Evolutionary conservation across 2,888 invertebrate genomes (phyloP).

Genomic region (Trichopoda pennipes): DNA sequence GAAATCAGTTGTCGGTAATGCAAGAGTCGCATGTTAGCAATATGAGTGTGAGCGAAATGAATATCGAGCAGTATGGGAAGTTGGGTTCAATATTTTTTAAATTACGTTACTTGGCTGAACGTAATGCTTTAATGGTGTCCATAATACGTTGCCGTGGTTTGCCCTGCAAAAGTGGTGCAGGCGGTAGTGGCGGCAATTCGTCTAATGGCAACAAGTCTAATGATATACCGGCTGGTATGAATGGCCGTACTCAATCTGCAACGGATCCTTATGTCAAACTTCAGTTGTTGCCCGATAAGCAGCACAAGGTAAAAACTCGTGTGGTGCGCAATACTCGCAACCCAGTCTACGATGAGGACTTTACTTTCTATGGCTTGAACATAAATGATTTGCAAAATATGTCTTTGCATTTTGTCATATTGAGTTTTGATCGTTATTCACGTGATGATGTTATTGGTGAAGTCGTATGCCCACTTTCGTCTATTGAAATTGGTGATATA

Average conservation of each 20-base stretch:
- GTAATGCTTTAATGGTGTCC: conserved; percentile 94
- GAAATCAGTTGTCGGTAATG: conserved; percentile 45
- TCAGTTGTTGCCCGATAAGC: conserved; percentile 97
- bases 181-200: conserved; percentile 82
- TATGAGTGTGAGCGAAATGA: conserved; percentile 65
- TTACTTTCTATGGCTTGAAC: conserved; percentile 97
- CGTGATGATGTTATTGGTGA: conserved; percentile 99
- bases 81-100: conserved; percentile 95
- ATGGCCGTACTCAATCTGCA: conserved; percentile 80
- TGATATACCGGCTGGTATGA: conserved; percentile 80
- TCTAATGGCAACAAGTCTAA: conserved; percentile 82
- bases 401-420: conserved; percentile 95
- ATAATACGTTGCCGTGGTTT: conserved; percentile 94
- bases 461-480: conserved; percentile 91
- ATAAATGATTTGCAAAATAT: conserved; percentile 92
- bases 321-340: conserved; percentile 97
- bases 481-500: conserved; percentile 85
- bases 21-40: conserved; percentile 51
- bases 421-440: conserved; percentile 98
- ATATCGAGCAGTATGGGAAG: conserved; percentile 83
- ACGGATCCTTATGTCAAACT: conserved; percentile 98
- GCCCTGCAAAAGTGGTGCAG: conserved; percentile 83
- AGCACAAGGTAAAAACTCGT: conserved; percentile 97
- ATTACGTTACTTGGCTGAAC: conserved; percentile 93
- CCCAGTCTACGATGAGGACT: conserved; percentile 99